Percentiles rank a stretch among this genome's conserved stretches.
Conservation (phyloP, 2,888 invertebrate species). For the Himalopsyche japonica region DNA sequence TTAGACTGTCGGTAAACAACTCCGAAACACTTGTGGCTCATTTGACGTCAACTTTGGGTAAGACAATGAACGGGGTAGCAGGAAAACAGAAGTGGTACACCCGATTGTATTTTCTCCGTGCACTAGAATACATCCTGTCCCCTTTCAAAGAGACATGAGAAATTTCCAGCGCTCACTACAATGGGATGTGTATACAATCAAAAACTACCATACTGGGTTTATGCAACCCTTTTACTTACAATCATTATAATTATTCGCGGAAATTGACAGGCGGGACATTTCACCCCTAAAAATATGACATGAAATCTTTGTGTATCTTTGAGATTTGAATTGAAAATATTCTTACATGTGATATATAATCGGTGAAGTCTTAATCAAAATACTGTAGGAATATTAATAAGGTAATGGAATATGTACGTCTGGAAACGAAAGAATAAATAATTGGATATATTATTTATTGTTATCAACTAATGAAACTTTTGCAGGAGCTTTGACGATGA, state of each 20-base stretch:
- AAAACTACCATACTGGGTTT: neutral
- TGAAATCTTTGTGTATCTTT: neutral
- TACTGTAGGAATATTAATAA: too few relatives aligned
- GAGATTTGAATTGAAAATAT: too few relatives aligned
- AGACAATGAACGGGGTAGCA: neutral
- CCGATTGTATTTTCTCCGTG: neutral
- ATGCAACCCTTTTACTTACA: neutral
- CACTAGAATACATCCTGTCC: neutral
- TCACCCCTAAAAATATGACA: neutral
- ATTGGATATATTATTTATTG: too few relatives aligned
- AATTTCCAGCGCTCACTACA: neutral
- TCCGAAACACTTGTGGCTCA: conserved; percentile 39
- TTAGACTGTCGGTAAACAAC: conserved; percentile 36
- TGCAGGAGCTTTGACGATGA: too few relatives aligned
- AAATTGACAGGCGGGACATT: neutral
- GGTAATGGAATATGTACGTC: too few relatives aligned
- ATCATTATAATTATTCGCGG: neutral
- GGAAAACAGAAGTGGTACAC: neutral
- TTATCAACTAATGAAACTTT: too few relatives aligned
- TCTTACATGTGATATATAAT: too few relatives aligned
- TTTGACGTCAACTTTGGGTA: conserved; percentile 13
- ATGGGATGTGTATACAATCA: neutral
- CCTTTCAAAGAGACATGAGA: neutral
- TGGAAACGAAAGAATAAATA: too few relatives aligned
- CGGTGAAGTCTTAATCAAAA: too few relatives aligned